A percentile compares a stretch with the other conserved stretches of the same genome.
Conservation (phyloP, 2,113 vertebrate genomes). For the Centropus bengalensis region DNA sequence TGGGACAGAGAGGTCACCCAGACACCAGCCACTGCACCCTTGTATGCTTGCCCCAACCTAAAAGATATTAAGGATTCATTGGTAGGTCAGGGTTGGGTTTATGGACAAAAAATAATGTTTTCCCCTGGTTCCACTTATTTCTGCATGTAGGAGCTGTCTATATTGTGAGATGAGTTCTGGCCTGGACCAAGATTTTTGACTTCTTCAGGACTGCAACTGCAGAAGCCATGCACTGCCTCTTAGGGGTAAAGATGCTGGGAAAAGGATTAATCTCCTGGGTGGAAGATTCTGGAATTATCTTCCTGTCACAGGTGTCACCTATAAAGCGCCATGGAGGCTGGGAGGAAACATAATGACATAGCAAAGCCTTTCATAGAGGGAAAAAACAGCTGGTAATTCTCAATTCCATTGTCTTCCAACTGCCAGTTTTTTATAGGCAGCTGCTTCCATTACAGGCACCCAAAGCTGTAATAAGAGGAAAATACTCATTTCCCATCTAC, state of each 20-base stretch:
- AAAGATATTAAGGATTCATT: not conserved
- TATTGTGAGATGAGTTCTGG: not conserved
- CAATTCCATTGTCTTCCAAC: not conserved
- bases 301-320: not conserved
- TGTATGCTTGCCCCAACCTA: not conserved
- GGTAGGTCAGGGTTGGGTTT: not conserved
- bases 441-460: not conserved
- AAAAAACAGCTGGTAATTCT: not conserved
- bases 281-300: not conserved
- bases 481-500: not conserved
- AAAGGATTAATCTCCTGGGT: not conserved
- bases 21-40: not conserved
- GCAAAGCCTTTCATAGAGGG: not conserved
- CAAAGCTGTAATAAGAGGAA: slow-evolving; percentile 11
- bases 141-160: not conserved
- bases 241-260: not conserved
- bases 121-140: not conserved
- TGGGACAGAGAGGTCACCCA: not conserved
- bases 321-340: not conserved
- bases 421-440: slow-evolving; percentile 1
- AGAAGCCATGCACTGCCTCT: not conserved
- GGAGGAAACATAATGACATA: not conserved
- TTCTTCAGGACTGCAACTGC: not conserved
- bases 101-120: not conserved
- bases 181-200: not conserved